These are phyloP conservation scores for Petrolisthes cinctipes DNA, from an alignment of 2,888 invertebrate genomes.

Conservation along the genomic window DNA sequence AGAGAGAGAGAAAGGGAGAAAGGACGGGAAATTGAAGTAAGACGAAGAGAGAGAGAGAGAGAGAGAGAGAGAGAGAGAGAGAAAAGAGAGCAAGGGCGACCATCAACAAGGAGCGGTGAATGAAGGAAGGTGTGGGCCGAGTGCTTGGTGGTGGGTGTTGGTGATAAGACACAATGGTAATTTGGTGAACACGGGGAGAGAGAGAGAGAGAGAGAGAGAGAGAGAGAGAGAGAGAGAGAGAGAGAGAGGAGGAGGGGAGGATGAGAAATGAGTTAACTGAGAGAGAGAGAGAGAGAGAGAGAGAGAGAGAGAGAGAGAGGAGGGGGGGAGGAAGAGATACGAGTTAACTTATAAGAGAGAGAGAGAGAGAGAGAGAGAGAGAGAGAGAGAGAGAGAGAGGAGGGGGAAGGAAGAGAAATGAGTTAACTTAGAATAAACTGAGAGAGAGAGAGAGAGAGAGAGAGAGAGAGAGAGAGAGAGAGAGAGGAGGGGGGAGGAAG, in stretches of 20 bases:
- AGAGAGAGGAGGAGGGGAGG: background rate
- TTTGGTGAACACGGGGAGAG: background rate
- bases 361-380: constrained; percentile 31
- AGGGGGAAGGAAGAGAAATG: background rate
- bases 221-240: background rate
- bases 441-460: background rate
- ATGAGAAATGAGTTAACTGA: background rate
- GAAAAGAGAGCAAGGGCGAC: background rate
- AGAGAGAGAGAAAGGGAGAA: background rate
- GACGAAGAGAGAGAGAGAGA: background rate
- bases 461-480: background rate
- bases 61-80: background rate
- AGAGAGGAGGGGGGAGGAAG: background rate
- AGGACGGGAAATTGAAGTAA: background rate
- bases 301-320: background rate
- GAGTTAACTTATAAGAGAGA: constrained; percentile 15
- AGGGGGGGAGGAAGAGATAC: background rate
- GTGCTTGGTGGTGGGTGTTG: background rate
- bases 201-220: constrained; percentile 27
- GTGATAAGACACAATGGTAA: too few relatives aligned
- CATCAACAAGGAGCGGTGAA: background rate
- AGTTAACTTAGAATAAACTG: background rate
- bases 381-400: background rate
- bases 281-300: background rate
- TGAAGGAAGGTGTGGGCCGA: background rate